These are phyloP conservation scores for Drosophila bifasciata DNA, from an alignment of 1,140 invertebrate species.

Conservation along the genomic window DNA sequence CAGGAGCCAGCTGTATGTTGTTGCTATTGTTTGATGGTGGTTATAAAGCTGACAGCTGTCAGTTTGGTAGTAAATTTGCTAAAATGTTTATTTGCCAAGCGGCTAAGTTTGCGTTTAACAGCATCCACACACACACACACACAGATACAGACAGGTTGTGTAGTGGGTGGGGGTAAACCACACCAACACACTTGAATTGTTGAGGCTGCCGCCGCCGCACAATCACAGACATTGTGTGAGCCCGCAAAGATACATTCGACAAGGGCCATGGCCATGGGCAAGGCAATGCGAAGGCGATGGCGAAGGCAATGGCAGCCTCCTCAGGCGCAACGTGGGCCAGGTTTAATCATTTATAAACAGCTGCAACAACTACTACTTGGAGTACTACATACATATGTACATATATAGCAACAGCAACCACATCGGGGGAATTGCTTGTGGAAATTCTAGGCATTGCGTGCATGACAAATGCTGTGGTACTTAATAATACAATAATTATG, in stretches of 20 bases:
- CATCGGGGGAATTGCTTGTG: constrained; percentile 31
- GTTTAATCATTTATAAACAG: constrained; percentile 80
- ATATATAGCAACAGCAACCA: constrained; percentile 33
- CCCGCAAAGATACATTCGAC: constrained; percentile 40
- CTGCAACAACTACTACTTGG: constrained; percentile 29
- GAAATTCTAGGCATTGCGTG: constrained; percentile 56
- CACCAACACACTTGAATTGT: constrained; percentile 55
- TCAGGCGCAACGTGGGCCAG: constrained; percentile 58
- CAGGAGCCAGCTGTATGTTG: constrained; percentile 14
- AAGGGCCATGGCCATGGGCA: constrained; percentile 14
- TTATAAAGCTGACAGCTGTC: constrained; percentile 83
- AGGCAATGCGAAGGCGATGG: background rate
- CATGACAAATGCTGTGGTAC: constrained; percentile 81
- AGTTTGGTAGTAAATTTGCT: constrained; percentile 82
- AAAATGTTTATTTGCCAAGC: constrained; percentile 82
- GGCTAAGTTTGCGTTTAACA: constrained; percentile 78
- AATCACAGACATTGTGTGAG: constrained; percentile 60
- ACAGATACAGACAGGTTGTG: constrained; percentile 7
- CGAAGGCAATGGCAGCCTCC: constrained; percentile 7
- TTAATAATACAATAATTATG: constrained; percentile 82
- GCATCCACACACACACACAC: constrained; percentile 31
- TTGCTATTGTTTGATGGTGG: constrained; percentile 77
- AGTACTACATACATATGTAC: too few species aligned
- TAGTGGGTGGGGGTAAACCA: constrained; percentile 7
- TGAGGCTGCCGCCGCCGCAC: constrained; percentile 41